Evolutionary conservation across 2,888 invertebrate species (phyloP), one percentile per base, ranked within the genome.

Genomic region (Himalopsyche tibetana): DNA sequence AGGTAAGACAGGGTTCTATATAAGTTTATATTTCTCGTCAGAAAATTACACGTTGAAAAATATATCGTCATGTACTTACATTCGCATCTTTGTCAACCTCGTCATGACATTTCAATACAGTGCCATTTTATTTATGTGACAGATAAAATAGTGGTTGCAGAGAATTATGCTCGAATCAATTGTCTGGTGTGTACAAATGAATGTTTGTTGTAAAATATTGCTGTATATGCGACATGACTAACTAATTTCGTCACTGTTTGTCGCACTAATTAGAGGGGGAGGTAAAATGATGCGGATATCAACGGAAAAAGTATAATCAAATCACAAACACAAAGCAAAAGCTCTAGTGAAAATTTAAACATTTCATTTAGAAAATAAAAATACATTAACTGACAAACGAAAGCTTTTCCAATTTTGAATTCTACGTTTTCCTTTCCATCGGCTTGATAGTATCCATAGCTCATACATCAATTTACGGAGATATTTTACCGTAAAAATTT

Each of bases 51-150:
- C 38, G 36, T 36, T 74, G 11, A 74, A 74, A 74, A 74, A 15
- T 74, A 74, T 8, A 74, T 36, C 12, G 11, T 0, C 15, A 74
- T 38, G 4, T 5, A 6, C 5, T 6, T 40, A 36, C 36, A 36
- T 74, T 74, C 28, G 12, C 15, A 36, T 74, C 74, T 74, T 74
- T 36, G 28, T 36, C 38, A 36, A 36, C 74, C 80, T 80, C 38
- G 82, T 15, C 45, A 63, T 85, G 85, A 85, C 85, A 80, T 83
- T 85, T 85, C 85, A 85, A 85, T 85, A 85, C 83, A 63, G 63
- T 40, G 63, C 28, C 80, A n/a, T 83, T 79, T 79, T 85, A 83
- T 83, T 83, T 85, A 83, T 85, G 83, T 83, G 85, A 85, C 85
- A 85, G 85, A 80, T 80, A 83, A 83, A 45, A 85, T 83, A 56